Evolutionary conservation across 92 coral and sea anemone species (phyloP), one percentile per base, ranked within the genome.

Genomic region (Diadumene lineata): DNA sequence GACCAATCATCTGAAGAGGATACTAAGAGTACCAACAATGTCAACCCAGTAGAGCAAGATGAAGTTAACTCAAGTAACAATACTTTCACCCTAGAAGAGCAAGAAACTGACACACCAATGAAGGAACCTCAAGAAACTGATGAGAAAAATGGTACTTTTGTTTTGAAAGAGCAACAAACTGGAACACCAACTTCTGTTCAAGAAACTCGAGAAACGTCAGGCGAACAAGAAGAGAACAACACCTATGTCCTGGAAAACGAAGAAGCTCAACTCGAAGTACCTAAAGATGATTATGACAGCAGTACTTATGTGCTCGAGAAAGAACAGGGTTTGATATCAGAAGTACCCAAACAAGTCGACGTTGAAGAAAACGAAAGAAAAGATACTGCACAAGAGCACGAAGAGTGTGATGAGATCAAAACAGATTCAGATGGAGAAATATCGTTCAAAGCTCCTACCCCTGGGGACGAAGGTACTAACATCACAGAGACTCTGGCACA

Each of bases 371-470:
- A 26, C 6, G 48, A 13, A 38, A 13, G 13, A 4, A 38, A 38
- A 38, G 43, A 62, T 28, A 19, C 15, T 62, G 68, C 6, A 38
- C 48, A 2, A 3, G 68, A 29, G 31, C 25, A 26, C 30, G n/a
- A 29, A 62, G 17, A 30, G 6, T 30, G 43, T 28, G 38, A 62
- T 62, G 68, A 62, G 15, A 30, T 7, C 2, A 21, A 2, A 43
- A 43, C 27, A 13, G 68, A 62, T 3, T 31, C 38, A 28, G 68
- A 62, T 28, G 68, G 68, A 62, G 68, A 62, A 15, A 31, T 62
- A 26, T 62, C 68, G 31, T 62, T 62, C 31, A 62, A 62, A 31
- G 38, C 68, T 4, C 13, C 18, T 17, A 22, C 64, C 22, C 38
- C 43, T 62, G 43, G 43, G 1, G 7, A 30, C 11, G 43, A 62